These are phyloP conservation scores for Oncopeltus fasciatus DNA, from an alignment of 1,140 invertebrate genomes.

Conservation along the genomic window DNA sequence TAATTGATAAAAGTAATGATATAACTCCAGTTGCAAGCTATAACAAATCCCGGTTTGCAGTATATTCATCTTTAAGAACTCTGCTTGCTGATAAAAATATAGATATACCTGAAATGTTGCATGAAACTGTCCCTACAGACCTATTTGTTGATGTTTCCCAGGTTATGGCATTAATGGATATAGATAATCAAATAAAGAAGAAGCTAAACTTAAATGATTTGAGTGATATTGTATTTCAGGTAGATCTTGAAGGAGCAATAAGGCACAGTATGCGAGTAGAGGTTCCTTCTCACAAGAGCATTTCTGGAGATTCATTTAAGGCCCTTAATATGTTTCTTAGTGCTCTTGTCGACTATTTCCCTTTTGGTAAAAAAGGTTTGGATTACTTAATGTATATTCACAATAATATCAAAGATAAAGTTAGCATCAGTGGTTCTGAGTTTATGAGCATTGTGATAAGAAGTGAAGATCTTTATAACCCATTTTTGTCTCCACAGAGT, in stretches of 20 bases:
- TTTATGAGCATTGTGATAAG: constrained; percentile 37
- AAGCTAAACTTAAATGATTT: constrained; percentile 27
- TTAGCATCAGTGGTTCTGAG: constrained; percentile 39
- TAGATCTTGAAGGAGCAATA: constrained; percentile 72
- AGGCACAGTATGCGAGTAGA: constrained; percentile 67
- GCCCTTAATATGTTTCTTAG: constrained; percentile 59
- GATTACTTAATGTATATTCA: constrained; percentile 44
- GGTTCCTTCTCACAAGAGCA: constrained; percentile 47
- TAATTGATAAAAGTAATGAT: constrained; percentile 27
- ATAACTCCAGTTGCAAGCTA: not conserved
- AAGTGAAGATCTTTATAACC: constrained; percentile 34
- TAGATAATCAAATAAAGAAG: constrained; percentile 27
- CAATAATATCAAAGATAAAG: constrained; percentile 31
- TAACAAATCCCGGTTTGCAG: not conserved
- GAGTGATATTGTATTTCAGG: constrained; percentile 52
- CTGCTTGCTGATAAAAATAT: constrained; percentile 34
- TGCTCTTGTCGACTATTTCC: constrained; percentile 57
- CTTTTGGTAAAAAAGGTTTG: constrained; percentile 46
- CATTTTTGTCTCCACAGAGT: constrained; percentile 39
- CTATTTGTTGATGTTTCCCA: constrained; percentile 11
- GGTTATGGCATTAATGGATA: constrained; percentile 18
- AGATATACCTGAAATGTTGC: constrained; percentile 21
- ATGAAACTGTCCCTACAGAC: constrained; percentile 1
- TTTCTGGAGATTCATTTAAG: constrained; percentile 50
- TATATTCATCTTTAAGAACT: constrained; percentile 30